Evolutionary conservation across 2,888 invertebrate species (phyloP).

Genomic region (Phragmatobia fuliginosa): DNA sequence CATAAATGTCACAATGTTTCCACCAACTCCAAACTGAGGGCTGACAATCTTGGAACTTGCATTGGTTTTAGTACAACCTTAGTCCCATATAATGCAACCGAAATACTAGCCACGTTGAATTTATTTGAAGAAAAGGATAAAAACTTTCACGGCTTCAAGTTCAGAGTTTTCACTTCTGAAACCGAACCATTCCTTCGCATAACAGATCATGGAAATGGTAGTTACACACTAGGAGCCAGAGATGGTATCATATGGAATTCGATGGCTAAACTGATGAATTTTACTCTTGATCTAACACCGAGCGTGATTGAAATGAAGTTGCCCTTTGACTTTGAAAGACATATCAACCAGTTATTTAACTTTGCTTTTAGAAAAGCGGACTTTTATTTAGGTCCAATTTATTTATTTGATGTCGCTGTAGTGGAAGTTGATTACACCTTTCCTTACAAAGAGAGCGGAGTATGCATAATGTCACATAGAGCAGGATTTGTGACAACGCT

Average conservation of each 20-base stretch:
- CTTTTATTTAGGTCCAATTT: slow-evolving; percentile 70
- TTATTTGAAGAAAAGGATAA: slow-evolving; percentile 69
- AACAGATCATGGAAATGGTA: slow-evolving; percentile 56
- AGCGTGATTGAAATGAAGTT: slow-evolving; percentile 55
- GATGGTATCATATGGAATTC: slow-evolving; percentile 76
- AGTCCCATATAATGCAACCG: slow-evolving; percentile 50
- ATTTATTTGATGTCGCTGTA: slow-evolving; percentile 73
- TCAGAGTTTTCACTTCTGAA: slow-evolving; percentile 62
- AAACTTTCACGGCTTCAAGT: slow-evolving; percentile 67
- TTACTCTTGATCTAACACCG: slow-evolving; percentile 68
- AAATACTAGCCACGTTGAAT: slow-evolving; percentile 39
- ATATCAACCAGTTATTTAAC: slow-evolving; percentile 65
- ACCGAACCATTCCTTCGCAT: slow-evolving; percentile 67
- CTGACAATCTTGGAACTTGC: slow-evolving; percentile 70
- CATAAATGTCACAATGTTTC: slow-evolving; percentile 67
- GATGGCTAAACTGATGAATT: slow-evolving; percentile 71
- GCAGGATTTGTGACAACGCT: slow-evolving; percentile 73
- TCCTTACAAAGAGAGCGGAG: slow-evolving; percentile 73
- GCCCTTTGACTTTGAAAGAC: slow-evolving; percentile 67
- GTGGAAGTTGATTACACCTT: slow-evolving; percentile 71
- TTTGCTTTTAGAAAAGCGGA: slow-evolving; percentile 72
- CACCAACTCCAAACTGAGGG: slow-evolving; percentile 59
- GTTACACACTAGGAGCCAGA: slow-evolving; percentile 60
- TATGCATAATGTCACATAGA: slow-evolving; percentile 72
- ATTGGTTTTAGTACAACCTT: slow-evolving; percentile 61